phyloP scores from a whole-genome alignment of 2,113 vertebrate species.

The Callithrix jacchus region DNA sequence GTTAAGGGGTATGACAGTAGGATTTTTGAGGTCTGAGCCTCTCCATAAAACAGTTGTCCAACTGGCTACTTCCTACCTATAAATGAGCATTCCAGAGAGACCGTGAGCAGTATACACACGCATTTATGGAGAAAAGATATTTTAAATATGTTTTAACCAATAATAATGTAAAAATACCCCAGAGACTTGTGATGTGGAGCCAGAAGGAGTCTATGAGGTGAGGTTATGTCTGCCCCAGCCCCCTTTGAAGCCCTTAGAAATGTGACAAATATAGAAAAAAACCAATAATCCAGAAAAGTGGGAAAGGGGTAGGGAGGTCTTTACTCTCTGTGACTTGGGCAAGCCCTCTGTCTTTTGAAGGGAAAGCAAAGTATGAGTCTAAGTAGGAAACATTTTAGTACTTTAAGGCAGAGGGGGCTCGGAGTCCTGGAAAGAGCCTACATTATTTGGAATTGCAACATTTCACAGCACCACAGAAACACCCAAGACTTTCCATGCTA shows the following conservation, averaged over 20 bases:
- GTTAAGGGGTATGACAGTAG: not conserved
- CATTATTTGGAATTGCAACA: not conserved
- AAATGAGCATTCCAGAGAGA: slow-evolving; percentile 43
- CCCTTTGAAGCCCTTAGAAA: slow-evolving; percentile 58
- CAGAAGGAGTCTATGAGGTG: slow-evolving; percentile 70
- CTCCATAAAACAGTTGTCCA: slow-evolving; percentile 51
- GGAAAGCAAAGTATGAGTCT: not conserved
- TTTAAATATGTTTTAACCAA: slow-evolving; percentile 71
- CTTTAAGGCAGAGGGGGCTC: not conserved
- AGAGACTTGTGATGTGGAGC: slow-evolving; percentile 70
- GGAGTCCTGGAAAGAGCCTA: not conserved
- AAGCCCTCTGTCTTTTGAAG: not conserved
- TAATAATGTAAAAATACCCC: slow-evolving; percentile 73
- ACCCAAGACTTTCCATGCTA: not conserved
- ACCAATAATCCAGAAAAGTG: slow-evolving; percentile 31
- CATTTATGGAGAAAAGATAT: slow-evolving; percentile 74
- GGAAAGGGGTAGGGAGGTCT: not conserved
- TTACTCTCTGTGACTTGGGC: not conserved
- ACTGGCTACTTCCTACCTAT: slow-evolving; percentile 59
- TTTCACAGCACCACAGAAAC: not conserved
- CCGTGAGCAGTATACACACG: not conserved
- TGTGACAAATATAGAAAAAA: slow-evolving; percentile 60
- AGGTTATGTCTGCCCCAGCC: slow-evolving; percentile 68
- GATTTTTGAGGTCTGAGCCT: not conserved
- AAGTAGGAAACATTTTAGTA: not conserved